Evolutionary conservation across 2,888 invertebrate species (phyloP).

Genomic region (Sinohyriopsis cumingii): DNA sequence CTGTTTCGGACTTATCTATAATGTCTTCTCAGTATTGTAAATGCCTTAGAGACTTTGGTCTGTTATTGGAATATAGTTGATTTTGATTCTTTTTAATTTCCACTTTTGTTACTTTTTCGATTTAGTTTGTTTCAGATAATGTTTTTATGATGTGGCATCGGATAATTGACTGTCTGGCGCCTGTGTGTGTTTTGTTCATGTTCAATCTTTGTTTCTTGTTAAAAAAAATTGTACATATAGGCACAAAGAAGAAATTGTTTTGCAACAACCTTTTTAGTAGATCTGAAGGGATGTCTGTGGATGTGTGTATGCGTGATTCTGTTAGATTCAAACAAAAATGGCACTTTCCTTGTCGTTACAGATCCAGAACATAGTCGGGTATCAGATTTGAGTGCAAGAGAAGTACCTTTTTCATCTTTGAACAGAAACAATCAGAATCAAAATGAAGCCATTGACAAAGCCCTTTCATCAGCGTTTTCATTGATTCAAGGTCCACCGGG

Average conservation of each 20-base stretch:
- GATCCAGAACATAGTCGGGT: conserved; percentile 5
- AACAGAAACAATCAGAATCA: conserved; percentile 1
- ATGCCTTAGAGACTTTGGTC: not conserved
- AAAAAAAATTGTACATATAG: too few species aligned
- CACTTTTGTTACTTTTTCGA: not conserved
- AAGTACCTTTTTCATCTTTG: not conserved
- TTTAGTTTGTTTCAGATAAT: not conserved
- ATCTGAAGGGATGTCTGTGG: too few species aligned
- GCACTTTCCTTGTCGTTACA: not conserved
- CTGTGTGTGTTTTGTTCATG: too few species aligned
- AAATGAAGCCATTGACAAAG: not conserved
- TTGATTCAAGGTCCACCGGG: conserved; percentile 9
- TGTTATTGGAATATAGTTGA: not conserved
- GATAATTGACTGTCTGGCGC: too few species aligned
- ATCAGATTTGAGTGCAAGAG: not conserved
- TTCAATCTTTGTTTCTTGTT: too few species aligned
- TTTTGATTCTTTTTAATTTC: not conserved
- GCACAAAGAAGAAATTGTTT: too few species aligned
- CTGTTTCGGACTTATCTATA: not conserved
- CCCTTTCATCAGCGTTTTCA: not conserved
- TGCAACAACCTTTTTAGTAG: too few species aligned
- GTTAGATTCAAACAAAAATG: too few species aligned
- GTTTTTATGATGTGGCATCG: too few species aligned
- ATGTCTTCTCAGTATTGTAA: not conserved
- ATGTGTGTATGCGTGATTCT: too few species aligned